These are phyloP conservation scores for Ara ararauna DNA, from an alignment of 2,797 vertebrate genomes.

Conservation along the genomic window DNA sequence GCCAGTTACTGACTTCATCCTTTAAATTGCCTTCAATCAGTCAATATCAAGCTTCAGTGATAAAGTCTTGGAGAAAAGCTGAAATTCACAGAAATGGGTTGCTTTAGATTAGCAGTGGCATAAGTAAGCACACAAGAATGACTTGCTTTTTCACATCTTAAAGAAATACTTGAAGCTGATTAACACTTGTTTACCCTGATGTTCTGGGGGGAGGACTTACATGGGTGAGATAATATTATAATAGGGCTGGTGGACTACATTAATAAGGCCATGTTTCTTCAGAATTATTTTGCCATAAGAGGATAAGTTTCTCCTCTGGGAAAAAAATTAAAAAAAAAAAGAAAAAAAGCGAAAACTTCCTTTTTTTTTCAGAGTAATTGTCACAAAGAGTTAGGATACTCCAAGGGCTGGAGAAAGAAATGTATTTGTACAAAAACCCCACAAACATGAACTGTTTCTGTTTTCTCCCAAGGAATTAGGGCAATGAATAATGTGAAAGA, in stretches of 20 bases:
- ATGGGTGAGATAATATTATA: not conserved
- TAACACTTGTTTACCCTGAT: not conserved
- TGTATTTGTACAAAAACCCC: not conserved
- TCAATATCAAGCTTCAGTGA: not conserved
- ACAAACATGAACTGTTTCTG: not conserved
- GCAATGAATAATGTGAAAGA: not conserved
- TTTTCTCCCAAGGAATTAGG: slow-evolving; percentile 14
- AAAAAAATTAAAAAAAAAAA: not conserved
- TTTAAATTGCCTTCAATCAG: not conserved
- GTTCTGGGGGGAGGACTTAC: not conserved
- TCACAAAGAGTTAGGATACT: not conserved
- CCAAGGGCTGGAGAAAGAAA: not conserved
- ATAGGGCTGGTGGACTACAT: not conserved
- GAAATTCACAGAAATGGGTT: not conserved
- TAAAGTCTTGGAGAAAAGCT: not conserved
- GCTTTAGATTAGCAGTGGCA: not conserved
- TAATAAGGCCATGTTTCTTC: not conserved
- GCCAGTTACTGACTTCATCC: not conserved
- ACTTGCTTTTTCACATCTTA: not conserved
- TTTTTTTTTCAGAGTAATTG: not conserved
- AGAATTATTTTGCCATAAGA: not conserved
- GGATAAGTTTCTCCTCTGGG: not conserved
- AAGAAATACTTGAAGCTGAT: not conserved
- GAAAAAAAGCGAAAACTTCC: not conserved
- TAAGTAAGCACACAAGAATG: not conserved